phyloP scores from a whole-genome alignment of 2,113 vertebrate species.

The Elephantulus edwardii region DNA sequence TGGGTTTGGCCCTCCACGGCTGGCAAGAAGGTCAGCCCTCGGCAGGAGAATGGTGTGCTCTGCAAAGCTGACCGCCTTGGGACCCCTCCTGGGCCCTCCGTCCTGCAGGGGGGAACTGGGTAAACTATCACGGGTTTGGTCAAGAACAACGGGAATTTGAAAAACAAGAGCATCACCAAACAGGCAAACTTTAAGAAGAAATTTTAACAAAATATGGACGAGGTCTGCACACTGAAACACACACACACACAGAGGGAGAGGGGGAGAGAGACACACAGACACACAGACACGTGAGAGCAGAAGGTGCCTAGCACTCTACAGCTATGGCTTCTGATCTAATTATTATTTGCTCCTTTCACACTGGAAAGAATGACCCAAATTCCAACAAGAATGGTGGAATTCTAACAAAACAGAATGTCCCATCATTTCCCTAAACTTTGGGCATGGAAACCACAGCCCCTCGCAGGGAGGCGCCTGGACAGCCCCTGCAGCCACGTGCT shows the following conservation, averaged over 20 bases:
- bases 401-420: background rate
- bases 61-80: too few relatives aligned
- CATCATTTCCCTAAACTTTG: background rate
- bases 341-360: too few relatives aligned
- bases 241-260: accelerated
- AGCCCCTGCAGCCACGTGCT: background rate
- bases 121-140: too few relatives aligned
- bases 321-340: too few relatives aligned
- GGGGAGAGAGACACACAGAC: accelerated
- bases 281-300: accelerated
- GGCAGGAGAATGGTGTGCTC: too few relatives aligned
- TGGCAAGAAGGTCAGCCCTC: too few relatives aligned
- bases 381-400: background rate
- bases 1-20: too few relatives aligned
- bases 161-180: background rate
- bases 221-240: background rate
- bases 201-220: accelerated
- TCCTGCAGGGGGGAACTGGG: too few relatives aligned
- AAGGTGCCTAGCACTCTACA: accelerated
- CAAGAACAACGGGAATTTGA: background rate
- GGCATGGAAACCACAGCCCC: background rate
- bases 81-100: too few relatives aligned
- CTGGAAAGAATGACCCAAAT: too few relatives aligned
- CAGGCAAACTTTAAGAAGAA: accelerated
- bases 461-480: background rate